These are phyloP conservation scores for Ochlodes sylvanus DNA, from an alignment of 2,888 invertebrate genomes.

Conservation along the genomic window DNA sequence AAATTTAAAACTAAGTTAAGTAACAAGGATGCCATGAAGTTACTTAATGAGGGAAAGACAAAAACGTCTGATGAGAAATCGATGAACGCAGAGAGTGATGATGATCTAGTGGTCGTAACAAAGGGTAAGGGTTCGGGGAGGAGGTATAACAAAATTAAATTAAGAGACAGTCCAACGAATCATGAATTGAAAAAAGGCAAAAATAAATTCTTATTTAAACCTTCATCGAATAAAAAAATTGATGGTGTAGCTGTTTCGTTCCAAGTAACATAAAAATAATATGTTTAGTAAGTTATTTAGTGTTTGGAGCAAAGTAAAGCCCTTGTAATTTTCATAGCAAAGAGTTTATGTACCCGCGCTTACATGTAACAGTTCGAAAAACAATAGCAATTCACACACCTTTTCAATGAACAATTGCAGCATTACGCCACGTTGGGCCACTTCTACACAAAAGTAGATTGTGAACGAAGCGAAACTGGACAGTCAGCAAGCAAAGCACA, in stretches of 20 bases:
- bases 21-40: conserved; percentile 52
- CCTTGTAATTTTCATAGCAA: conserved; percentile 22
- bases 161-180: conserved; percentile 45
- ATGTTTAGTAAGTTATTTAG: conserved; percentile 14
- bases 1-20: conserved; percentile 59
- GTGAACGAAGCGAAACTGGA: background rate
- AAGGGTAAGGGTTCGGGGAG: conserved; percentile 10
- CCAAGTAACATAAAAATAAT: conserved; percentile 49
- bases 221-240: conserved; percentile 59
- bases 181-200: conserved; percentile 52
- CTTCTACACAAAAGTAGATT: background rate
- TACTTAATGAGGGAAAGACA: conserved; percentile 1
- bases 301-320: background rate
- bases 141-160: conserved; percentile 37
- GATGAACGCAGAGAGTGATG: background rate
- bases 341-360: background rate
- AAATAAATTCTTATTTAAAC: conserved; percentile 63
- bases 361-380: background rate
- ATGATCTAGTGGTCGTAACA: conserved; percentile 16
- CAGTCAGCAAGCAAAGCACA: background rate
- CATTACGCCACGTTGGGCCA: background rate
- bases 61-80: conserved; percentile 3
- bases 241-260: conserved; percentile 68
- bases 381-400: conserved; percentile 14
- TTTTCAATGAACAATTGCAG: conserved; percentile 29